phyloP scores from a whole-genome alignment of 2,888 invertebrate genomes.

The Cosmorhoe ocellata region DNA sequence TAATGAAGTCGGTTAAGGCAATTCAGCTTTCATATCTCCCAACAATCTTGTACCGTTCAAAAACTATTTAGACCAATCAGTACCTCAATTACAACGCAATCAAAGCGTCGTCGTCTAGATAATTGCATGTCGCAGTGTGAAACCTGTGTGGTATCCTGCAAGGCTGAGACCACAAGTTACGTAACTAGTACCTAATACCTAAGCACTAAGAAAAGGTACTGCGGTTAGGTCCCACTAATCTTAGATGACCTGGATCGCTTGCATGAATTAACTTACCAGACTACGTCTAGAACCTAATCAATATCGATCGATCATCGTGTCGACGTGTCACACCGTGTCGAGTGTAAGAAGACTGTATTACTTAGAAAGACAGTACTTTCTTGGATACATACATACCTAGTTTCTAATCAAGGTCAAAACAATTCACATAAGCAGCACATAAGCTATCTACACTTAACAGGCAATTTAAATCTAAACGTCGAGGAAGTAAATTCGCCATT shows the following conservation, averaged over 20 bases:
- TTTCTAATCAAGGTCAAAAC: no score
- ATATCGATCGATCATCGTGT: no score
- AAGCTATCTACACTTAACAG: no score
- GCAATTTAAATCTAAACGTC: no score
- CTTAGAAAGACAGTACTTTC: no score
- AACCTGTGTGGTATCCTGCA: constrained; percentile 17
- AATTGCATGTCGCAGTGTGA: constrained; percentile 17
- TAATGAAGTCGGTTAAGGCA: no score
- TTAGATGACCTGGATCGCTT: neutral
- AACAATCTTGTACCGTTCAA: constrained; percentile 10
- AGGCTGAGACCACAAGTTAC: neutral
- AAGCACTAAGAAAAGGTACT: neutral
- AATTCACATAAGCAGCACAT: no score
- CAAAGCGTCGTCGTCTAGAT: constrained; percentile 11
- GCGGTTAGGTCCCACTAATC: neutral
- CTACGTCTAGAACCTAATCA: no score
- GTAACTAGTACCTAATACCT: constrained; percentile 1
- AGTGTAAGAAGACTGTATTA: no score
- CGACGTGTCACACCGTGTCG: no score
- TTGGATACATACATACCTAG: no score
- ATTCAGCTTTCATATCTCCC: neutral
- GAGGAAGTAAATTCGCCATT: no score
- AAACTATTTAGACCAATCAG: constrained; percentile 14
- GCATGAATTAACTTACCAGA: neutral
- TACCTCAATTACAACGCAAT: constrained; percentile 16